Base-by-base conservation (phyloP, 2,113 vertebrate species). In the Dasypus novemcinctus region DNA sequence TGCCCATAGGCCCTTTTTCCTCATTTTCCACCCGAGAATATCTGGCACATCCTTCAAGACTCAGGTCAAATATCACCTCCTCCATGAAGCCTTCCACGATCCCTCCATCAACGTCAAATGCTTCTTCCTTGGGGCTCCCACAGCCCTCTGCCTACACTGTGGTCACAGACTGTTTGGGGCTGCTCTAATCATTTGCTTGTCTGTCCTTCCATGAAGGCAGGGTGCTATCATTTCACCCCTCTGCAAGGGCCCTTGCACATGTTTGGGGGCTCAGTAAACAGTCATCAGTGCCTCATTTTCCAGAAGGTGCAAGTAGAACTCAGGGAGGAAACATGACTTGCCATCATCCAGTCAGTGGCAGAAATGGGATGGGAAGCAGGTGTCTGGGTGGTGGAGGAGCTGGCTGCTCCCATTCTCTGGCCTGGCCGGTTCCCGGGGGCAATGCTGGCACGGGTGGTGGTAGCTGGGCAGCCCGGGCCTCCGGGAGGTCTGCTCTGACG, bases 231-330 rank as follows among this genome's bases (percentile, higher is more conserved):
- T 17, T 36, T 89, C 64, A 29, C 74, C 10, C 1, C 14, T 78
- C 59, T 14, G 9, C 4, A 4, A 59, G 12, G 38, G 38, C 23
- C 10, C 6, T 1, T 2, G 3, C 25, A 5, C 2, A 11, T 3
- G 1, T 1, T 1, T 2, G 0, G 25, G 25, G 2, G 41, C 84
- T 83, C 41, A 20, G 76, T 89, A 63, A 84, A 41, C 2, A 38
- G 64, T 11, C 9, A 0, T 1, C 21, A 31, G 64, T 12, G 25
- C 38, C 76, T 64, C 11, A 2, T 66, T 46, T 75, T 75, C 61
- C 83, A 88, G n/a, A 27, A 54, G 52, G 36, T 43, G 87, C 49
- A 46, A 1, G 14, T 17, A 38, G 81, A 54, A 5, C 21, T 41
- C 66, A 54, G 59, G 41, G 59, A 69, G 57, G 80, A 75, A 49